Conservation (phyloP, 2,888 invertebrate species). For the Eristalinus sepulchralis region DNA sequence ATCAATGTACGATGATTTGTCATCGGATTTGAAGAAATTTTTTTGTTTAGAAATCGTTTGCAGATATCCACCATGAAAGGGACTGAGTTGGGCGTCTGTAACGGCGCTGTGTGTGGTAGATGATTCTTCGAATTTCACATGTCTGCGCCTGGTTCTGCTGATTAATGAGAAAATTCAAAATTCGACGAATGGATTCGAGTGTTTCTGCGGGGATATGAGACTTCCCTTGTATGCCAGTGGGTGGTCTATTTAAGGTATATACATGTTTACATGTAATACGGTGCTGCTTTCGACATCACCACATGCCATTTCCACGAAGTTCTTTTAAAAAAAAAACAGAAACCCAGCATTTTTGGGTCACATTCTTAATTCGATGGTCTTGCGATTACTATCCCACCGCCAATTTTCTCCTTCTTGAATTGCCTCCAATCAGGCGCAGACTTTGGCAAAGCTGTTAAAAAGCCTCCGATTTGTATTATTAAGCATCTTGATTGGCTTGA, state of each 20-base stretch:
- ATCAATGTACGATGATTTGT: slow-evolving; percentile 21
- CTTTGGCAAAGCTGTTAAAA: too few relatives aligned
- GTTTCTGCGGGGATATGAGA: neutral
- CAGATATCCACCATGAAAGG: neutral
- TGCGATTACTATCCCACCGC: too few relatives aligned
- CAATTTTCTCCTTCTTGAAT: too few relatives aligned
- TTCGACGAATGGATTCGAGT: neutral
- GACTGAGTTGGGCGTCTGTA: neutral
- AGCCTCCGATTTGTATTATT: too few relatives aligned
- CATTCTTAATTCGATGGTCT: too few relatives aligned
- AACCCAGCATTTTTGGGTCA: too few relatives aligned
- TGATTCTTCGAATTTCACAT: slow-evolving; percentile 3
- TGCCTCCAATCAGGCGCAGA: too few relatives aligned
- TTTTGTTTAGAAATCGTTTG: slow-evolving; percentile 2
- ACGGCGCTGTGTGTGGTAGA: neutral
- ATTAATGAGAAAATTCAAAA: slow-evolving; percentile 10
- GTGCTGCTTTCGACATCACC: neutral
- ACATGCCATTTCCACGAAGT: neutral
- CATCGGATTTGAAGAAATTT: slow-evolving; percentile 25
- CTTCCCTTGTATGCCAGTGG: neutral
- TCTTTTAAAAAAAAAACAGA: neutral
- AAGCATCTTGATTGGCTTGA: too few relatives aligned
- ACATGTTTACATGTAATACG: neutral
- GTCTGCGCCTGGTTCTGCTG: slow-evolving; percentile 1
- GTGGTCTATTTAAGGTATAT: neutral